Evolutionary conservation across 2,113 vertebrate genomes (phyloP), one percentile per base, ranked within the genome.

Genomic region (Eclectus roratus): DNA sequence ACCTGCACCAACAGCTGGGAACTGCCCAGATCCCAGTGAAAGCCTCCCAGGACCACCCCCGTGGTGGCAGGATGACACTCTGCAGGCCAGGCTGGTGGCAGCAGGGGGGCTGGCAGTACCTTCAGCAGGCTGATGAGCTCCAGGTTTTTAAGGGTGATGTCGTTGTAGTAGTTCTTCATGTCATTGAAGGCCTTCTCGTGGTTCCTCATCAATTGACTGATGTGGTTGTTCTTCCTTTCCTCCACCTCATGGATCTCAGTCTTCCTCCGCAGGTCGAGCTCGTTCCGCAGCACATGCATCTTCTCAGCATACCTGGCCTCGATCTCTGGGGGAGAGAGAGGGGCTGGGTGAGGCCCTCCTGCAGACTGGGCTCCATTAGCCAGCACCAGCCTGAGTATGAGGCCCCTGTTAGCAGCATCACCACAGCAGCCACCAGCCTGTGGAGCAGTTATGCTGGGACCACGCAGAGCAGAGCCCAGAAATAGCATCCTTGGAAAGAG

Each of bases 161-260:
- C 97, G 0, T 97, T 98, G 95, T 98, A 99, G 92, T 98, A 98
- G 94, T 98, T 98, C 76, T 98, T 98, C 64, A 98, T 96, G 23
- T 99, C 98, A 0, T 58, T 94, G 66, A 99, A 98, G 33, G 98
- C 97, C 81, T 98, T 98, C 88, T 98, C 97, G 0, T 99, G 98
- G 44, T 98, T 98, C 76, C 95, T 97, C 96, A 98, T 97, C 53
- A 99, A 96, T 4, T 93, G 91, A 1, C 31, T 94, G 88, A 99
- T 98, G 92, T 99, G 98, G 43, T 80, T 92, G 20, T 98, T 99
- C 96, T 99, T 99, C 35, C 98, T 94, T 93, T 99, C 98, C 85
- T 99, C 98, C 9, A 97, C 92, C 68, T 99, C 98, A 0, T 98
- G 98, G 93, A 98, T 97, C 92, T 98, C 98, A 0, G 97, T 99